Conservation (phyloP, 2,797 vertebrate genomes). For the Paedocypris micromegethes region DNA sequence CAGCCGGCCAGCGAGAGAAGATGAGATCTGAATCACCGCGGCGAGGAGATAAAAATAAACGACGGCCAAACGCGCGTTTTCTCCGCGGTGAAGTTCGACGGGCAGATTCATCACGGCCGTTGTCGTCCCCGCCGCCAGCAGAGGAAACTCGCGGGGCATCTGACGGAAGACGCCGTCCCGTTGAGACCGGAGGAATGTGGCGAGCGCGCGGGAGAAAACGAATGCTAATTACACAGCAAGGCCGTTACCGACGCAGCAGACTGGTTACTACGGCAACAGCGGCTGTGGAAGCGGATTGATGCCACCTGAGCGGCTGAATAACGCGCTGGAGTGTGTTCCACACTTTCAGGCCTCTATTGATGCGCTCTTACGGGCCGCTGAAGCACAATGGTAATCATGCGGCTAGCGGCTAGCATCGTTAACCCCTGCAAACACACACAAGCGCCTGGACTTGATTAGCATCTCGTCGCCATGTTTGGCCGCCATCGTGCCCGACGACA, state of each 20-base stretch:
- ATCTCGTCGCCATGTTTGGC: too few species aligned
- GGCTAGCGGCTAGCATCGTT: too few species aligned
- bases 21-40: slow-evolving; percentile 20
- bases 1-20: slow-evolving; percentile 15
- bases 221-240: slow-evolving; percentile 32
- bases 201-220: slow-evolving; percentile 23
- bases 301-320: slow-evolving; percentile 18
- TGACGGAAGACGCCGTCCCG: not conserved
- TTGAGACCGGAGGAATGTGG: slow-evolving; percentile 31
- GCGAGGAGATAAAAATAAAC: slow-evolving; percentile 28
- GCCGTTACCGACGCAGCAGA: not conserved
- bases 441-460: too few species aligned
- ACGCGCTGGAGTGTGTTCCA: too few species aligned
- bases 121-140: too few species aligned
- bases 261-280: slow-evolving; percentile 24
- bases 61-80: slow-evolving; percentile 11
- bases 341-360: too few species aligned
- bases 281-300: not conserved
- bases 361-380: too few species aligned
- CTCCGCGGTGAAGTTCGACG: slow-evolving; percentile 12
- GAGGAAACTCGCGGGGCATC: too few species aligned
- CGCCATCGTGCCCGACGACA: too few species aligned
- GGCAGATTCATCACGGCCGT: not conserved
- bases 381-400: too few species aligned
- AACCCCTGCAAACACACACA: too few species aligned